Evolutionary conservation across 1,140 invertebrate species (phyloP), one percentile per base, ranked within the genome.

Genomic region (Capitella teleta): DNA sequence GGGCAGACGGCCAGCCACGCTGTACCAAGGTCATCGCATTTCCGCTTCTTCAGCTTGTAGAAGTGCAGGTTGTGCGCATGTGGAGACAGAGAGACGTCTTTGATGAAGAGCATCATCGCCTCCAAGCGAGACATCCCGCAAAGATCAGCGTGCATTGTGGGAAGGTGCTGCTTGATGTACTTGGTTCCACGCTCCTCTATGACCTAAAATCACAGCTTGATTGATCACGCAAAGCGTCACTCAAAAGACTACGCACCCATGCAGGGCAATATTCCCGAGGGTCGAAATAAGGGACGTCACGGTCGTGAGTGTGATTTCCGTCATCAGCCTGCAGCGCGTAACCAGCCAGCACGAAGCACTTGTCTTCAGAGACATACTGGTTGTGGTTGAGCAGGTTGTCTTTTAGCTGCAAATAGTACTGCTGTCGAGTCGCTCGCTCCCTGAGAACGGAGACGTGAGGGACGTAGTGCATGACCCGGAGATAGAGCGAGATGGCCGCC

Each of bases 351-450:
- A 85, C 76, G 60, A 90, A 82, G 60, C 87, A 76, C 19, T 80
- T 78, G 68, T 84, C 80, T 64, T 87, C 79, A 57, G 73, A 66
- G 51, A 70, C 66, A 2, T 63, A 53, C 55, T 74, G 74, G 44
- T 61, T 61, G 61, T 74, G 76, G 49, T 63, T 61, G 21, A 78
- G 60, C 21, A 92, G 82, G 74, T 97, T 96, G 64, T 90, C 82
- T 30, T 86, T 82, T 61, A 97, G 73, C 75, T 96, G 92, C 56
- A 92, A 78, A 70, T 92, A 96, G 69, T 96, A 96, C 63, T 93
- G 83, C 61, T 89, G 85, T 21, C 87, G 76, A 6, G 89, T 88
- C 49, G 85, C 80, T 61, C 89, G 86, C 76, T 95, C 88, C 70
- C 83, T 85, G 65, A 40, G 70, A 73, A 53, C 38, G 25, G 10